These are phyloP conservation scores for Macrosoma leucophasiata DNA, from an alignment of 2,888 invertebrate species.

Conservation along the genomic window DNA sequence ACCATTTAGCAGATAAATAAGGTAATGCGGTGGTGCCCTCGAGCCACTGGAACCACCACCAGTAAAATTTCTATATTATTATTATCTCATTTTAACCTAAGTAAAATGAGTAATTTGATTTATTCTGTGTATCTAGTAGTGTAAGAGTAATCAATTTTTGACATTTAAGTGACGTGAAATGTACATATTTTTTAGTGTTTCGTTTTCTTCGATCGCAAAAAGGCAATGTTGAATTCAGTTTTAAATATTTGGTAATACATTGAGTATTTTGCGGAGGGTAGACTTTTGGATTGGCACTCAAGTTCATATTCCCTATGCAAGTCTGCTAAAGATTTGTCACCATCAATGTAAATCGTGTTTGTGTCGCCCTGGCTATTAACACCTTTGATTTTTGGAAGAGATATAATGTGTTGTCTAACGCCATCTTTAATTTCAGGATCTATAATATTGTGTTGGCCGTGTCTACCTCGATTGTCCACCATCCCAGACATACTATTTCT, in stretches of 20 bases:
- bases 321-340: conserved; percentile 24
- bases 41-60: too few relatives aligned
- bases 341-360: conserved; percentile 28
- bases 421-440: conserved; percentile 7
- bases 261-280: conserved; percentile 12
- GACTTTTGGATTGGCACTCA: conserved; percentile 18
- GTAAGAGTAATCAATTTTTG: too few relatives aligned
- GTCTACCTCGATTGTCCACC: conserved; percentile 29
- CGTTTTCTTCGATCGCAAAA: conserved; percentile 21
- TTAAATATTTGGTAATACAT: conserved; percentile 20
- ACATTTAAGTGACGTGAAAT: too few relatives aligned
- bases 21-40: too few relatives aligned
- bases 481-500: too few relatives aligned
- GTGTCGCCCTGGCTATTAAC: conserved; percentile 27
- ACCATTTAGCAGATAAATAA: too few relatives aligned
- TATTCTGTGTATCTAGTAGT: too few relatives aligned
- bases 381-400: conserved; percentile 28
- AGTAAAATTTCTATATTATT: too few relatives aligned
- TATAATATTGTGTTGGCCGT: conserved; percentile 21
- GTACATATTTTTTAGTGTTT: too few relatives aligned
- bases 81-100: too few relatives aligned
- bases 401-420: conserved; percentile 25
- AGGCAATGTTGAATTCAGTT: conserved; percentile 17
- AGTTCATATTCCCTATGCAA: conserved; percentile 27
- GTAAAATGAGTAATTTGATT: too few relatives aligned